Percentiles rank a stretch among this genome's conserved stretches.
phyloP scores from a whole-genome alignment of 2,888 invertebrate genomes.

The Apodemia hepburni region DNA sequence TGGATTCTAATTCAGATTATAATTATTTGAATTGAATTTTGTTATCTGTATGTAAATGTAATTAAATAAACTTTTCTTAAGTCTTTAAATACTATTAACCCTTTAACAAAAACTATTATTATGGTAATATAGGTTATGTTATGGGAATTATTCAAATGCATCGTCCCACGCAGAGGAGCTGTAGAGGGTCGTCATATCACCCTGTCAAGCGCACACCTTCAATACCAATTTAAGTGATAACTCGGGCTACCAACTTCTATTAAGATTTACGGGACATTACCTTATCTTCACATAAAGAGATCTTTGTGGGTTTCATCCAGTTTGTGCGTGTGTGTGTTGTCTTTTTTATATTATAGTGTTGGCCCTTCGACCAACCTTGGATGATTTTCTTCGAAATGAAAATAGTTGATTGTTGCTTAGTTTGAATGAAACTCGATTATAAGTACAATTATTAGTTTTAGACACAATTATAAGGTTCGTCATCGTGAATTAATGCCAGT shows the following conservation, averaged over 20 bases:
- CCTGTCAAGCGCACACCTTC: constrained; percentile 23
- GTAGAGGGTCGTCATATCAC: constrained; percentile 11
- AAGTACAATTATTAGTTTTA: no score
- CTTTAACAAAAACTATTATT: constrained; percentile 21
- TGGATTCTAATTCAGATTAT: no score
- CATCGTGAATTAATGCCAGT: no score
- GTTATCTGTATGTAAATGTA: background rate
- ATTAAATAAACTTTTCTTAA: background rate
- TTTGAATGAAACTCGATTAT: no score
- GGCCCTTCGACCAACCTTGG: no score
- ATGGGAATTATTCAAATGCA: constrained; percentile 23
- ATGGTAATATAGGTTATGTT: constrained; percentile 19
- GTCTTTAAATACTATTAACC: constrained; percentile 15
- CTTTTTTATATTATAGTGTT: no score
- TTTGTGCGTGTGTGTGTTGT: no score
- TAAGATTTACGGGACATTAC: background rate
- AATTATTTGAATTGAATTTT: background rate
- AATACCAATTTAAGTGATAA: constrained; percentile 21
- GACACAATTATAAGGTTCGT: no score
- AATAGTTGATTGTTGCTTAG: no score
- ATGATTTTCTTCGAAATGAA: no score
- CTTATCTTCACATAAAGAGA: no score
- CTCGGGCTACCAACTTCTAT: background rate
- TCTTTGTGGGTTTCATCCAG: no score
- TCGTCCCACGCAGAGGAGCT: constrained; percentile 16